Percentiles rank a stretch among this genome's conserved stretches.
Evolutionary conservation across 1,140 invertebrate species (phyloP).

Genomic region (Brachionus calyciflorus): DNA sequence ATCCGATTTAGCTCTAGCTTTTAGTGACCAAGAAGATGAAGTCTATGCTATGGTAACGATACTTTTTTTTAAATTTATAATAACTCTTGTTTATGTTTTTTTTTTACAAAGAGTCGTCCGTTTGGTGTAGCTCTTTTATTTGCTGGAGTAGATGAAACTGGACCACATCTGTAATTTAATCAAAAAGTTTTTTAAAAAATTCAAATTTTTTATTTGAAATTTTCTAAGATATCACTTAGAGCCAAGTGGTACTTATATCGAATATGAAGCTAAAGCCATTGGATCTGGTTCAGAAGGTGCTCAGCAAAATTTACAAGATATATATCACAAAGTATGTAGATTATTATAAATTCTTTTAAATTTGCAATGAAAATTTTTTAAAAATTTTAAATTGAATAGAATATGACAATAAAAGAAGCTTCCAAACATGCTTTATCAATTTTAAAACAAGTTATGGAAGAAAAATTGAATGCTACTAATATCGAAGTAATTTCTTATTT

Average conservation of each 20-base stretch:
- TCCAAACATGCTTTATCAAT: constrained; percentile 86
- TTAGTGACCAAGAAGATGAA: constrained; percentile 93
- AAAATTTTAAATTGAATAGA: too few species aligned
- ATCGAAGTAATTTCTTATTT: constrained; percentile 73
- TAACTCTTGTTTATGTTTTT: constrained; percentile 46
- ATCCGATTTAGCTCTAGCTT: constrained; percentile 94
- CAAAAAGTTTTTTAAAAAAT: constrained; percentile 4
- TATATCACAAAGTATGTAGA: constrained; percentile 72
- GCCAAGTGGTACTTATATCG: constrained; percentile 92
- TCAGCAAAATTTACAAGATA: constrained; percentile 88
- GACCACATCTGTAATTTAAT: constrained; percentile 64
- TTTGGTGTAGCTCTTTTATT: constrained; percentile 87
- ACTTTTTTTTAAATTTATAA: too few species aligned
- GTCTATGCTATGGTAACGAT: constrained; percentile 87
- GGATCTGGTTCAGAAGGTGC: constrained; percentile 98
- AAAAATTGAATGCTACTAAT: constrained; percentile 93
- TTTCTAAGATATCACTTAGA: constrained; percentile 87
- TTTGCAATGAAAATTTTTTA: too few species aligned
- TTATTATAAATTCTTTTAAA: constrained; percentile 11
- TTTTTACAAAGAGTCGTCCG: constrained; percentile 75
- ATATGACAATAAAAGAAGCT: constrained; percentile 92
- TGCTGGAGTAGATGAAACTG: constrained; percentile 65
- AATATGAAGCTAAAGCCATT: constrained; percentile 97
- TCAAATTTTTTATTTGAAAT: not conserved
- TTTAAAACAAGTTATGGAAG: constrained; percentile 99